Conservation (phyloP, 2,888 invertebrate species). For the Boloria selene region DNA sequence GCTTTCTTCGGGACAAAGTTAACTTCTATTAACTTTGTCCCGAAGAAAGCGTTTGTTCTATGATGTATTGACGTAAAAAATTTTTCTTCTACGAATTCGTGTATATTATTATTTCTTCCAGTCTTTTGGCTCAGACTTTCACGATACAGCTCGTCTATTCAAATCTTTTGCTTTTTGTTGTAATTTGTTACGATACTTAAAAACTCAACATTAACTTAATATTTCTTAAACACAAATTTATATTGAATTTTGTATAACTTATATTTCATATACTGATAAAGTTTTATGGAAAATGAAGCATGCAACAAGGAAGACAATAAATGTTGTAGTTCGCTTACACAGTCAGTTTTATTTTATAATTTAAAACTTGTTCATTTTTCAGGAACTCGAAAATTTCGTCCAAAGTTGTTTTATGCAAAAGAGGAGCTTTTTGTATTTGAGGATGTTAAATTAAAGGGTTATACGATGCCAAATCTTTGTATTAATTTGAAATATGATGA, state of each 20-base stretch:
- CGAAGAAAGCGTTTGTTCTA: too few relatives aligned
- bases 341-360: neutral
- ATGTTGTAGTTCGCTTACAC: neutral
- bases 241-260: neutral
- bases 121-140: neutral
- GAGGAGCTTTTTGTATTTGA: slow-evolving; percentile 70
- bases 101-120: too few relatives aligned
- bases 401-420: slow-evolving; percentile 53
- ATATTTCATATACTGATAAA: slow-evolving; percentile 10
- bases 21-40: too few relatives aligned
- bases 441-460: slow-evolving; percentile 61
- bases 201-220: too few relatives aligned
- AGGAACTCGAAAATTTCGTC: slow-evolving; percentile 64
- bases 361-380: slow-evolving; percentile 26
- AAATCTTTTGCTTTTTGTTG: neutral
- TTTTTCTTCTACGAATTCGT: neutral
- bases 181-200: too few relatives aligned
- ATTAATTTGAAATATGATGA: slow-evolving; percentile 61
- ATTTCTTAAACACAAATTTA: slow-evolving; percentile 1
- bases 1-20: neutral
- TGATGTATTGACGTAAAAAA: too few relatives aligned
- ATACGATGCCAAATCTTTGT: slow-evolving; percentile 57
- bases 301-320: slow-evolving; percentile 14
- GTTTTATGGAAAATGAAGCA: slow-evolving; percentile 9
- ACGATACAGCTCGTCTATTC: neutral